Conservation (phyloP, 2,888 invertebrate species). For the Folsomia manolachei region DNA sequence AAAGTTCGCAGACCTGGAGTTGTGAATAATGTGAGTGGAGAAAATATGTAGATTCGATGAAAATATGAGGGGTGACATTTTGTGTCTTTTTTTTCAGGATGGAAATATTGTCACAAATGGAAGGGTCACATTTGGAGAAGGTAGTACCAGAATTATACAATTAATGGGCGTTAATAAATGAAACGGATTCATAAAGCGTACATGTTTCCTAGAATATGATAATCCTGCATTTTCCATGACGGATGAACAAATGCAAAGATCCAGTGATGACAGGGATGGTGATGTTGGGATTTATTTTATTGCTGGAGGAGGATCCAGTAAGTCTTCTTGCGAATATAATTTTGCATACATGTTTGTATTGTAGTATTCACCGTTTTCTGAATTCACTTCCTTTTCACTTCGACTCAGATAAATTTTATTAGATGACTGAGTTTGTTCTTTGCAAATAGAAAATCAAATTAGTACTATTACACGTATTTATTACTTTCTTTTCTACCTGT, state of each 20-base stretch:
- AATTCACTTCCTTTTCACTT: too few relatives aligned
- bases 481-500: not conserved
- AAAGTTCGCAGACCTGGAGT: slow-evolving; percentile 61
- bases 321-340: too few relatives aligned
- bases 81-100: slow-evolving; percentile 22
- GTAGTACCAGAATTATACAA: slow-evolving; percentile 22
- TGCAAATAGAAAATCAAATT: too few relatives aligned
- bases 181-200: not conserved
- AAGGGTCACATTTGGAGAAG: slow-evolving; percentile 33
- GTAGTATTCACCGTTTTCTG: too few relatives aligned
- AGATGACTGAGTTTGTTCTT: too few relatives aligned
- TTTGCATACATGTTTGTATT: too few relatives aligned
- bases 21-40: slow-evolving; percentile 25
- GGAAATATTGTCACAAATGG: slow-evolving; percentile 30
- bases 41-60: not conserved
- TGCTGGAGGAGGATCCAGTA: slow-evolving; percentile 77
- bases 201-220: slow-evolving; percentile 43
- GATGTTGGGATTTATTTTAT: slow-evolving; percentile 82
- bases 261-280: slow-evolving; percentile 55
- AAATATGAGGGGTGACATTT: not conserved
- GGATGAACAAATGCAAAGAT: slow-evolving; percentile 47
- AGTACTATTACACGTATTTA: too few relatives aligned
- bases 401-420: too few relatives aligned
- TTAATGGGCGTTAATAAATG: not conserved
- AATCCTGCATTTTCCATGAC: slow-evolving; percentile 48